phyloP scores from a whole-genome alignment of 2,113 vertebrate species.

The Orientallactaga bullata region DNA sequence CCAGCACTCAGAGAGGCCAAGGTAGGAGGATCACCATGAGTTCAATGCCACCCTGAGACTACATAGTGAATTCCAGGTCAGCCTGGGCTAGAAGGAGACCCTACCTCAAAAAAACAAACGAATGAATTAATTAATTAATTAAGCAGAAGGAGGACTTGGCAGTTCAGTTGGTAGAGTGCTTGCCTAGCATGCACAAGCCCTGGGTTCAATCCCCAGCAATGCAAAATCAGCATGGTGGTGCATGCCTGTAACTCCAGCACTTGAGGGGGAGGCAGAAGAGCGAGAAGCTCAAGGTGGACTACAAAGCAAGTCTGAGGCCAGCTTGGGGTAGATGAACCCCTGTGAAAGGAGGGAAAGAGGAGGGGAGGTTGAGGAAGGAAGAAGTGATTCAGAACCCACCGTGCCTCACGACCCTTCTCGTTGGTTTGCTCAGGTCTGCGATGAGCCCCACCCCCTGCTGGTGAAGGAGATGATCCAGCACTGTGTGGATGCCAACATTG shows the following conservation, averaged over 20 bases:
- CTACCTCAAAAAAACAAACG: background rate
- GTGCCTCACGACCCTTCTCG: background rate
- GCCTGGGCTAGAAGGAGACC: too few relatives aligned
- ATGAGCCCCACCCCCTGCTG: conserved; percentile 97
- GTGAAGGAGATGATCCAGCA: conserved; percentile 98
- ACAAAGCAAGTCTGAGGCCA: background rate
- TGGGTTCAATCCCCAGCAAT: background rate
- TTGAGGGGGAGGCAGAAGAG: background rate
- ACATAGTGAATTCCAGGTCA: too few relatives aligned
- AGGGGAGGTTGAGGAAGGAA: too few relatives aligned
- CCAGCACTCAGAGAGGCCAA: too few relatives aligned
- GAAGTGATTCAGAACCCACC: too few relatives aligned
- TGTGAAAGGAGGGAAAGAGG: too few relatives aligned
- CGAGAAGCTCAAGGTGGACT: too few relatives aligned
- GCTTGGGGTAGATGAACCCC: background rate
- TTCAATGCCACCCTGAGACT: too few relatives aligned
- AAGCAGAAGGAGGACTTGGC: background rate
- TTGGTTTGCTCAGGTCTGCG: conserved; percentile 91
- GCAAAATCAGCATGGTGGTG: too few relatives aligned
- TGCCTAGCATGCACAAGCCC: background rate
- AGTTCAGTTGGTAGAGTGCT: background rate
- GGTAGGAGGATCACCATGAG: too few relatives aligned
- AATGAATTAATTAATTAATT: too few relatives aligned
- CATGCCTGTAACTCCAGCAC: background rate
- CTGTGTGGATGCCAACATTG: conserved; percentile 92